These are phyloP conservation scores for Orchestes rusci DNA, from an alignment of 2,888 invertebrate genomes.

Conservation along the genomic window DNA sequence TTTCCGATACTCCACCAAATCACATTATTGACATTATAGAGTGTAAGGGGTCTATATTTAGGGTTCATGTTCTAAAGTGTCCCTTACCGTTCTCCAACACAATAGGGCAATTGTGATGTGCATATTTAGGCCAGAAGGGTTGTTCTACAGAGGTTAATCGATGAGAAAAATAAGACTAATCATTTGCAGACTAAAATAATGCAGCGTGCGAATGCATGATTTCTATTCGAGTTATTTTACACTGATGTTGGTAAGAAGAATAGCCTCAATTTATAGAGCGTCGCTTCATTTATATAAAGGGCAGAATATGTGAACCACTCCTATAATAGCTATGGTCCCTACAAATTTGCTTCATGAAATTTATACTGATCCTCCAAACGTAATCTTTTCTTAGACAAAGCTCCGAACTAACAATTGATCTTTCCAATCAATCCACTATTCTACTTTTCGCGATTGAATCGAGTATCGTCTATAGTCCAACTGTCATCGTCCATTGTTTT, in stretches of 20 bases:
- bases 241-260: too few relatives aligned
- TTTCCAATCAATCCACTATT: conserved; percentile 39
- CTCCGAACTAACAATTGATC: too few relatives aligned
- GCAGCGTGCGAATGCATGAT: too few relatives aligned
- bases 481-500: conserved; percentile 37
- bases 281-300: too few relatives aligned
- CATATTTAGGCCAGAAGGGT: conserved; percentile 21
- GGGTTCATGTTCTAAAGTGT: conserved; percentile 22
- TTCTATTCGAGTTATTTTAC: too few relatives aligned
- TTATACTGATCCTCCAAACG: too few relatives aligned
- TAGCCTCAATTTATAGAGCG: too few relatives aligned
- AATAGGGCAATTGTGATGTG: conserved; percentile 24
- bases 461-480: conserved; percentile 33
- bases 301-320: too few relatives aligned
- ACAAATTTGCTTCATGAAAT: too few relatives aligned
- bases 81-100: conserved; percentile 22
- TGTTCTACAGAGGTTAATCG: conserved; percentile 17
- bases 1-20: conserved; percentile 10
- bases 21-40: conserved; percentile 14
- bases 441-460: conserved; percentile 34
- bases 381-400: too few relatives aligned
- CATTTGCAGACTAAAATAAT: conserved; percentile 20
- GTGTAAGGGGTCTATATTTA: conserved; percentile 15
- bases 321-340: too few relatives aligned
- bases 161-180: conserved; percentile 22